Evolutionary conservation across 1,140 invertebrate genomes (phyloP).

Genomic region (Heterodera carotae): DNA sequence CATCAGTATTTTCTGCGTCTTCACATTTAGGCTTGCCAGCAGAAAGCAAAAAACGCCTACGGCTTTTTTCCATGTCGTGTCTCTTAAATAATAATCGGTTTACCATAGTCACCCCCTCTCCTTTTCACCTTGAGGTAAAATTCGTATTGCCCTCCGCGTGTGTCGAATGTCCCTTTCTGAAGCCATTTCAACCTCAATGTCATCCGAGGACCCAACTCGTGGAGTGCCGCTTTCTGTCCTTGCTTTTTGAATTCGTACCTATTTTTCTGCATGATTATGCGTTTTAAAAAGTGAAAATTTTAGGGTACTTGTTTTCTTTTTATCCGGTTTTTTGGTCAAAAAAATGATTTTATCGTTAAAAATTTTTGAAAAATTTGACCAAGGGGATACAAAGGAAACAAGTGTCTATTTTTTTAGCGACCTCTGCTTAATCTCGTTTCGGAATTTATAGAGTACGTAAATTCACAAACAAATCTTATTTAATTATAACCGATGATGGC

Average conservation of each 20-base stretch:
- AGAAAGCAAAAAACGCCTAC: slow-evolving; percentile 55
- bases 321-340: no score
- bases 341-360: no score
- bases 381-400: no score
- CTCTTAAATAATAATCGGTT: slow-evolving; percentile 36
- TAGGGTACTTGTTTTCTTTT: no score
- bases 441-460: no score
- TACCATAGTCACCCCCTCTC: not conserved
- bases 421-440: no score
- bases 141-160: slow-evolving; percentile 91
- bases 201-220: slow-evolving; percentile 91
- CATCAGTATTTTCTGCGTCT: not conserved
- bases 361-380: no score
- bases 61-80: slow-evolving; percentile 65
- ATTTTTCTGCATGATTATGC: no score
- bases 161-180: slow-evolving; percentile 94
- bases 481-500: slow-evolving; percentile 82
- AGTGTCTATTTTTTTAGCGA: no score
- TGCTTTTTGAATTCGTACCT: slow-evolving; percentile 88
- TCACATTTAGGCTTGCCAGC: slow-evolving; percentile 11
- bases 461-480: not conserved
- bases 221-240: slow-evolving; percentile 79
- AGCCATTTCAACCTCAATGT: slow-evolving; percentile 87
- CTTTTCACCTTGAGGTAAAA: slow-evolving; percentile 80
- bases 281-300: no score